Evolutionary conservation across 2,888 invertebrate genomes (phyloP).

Genomic region (Lasius platythorax): DNA sequence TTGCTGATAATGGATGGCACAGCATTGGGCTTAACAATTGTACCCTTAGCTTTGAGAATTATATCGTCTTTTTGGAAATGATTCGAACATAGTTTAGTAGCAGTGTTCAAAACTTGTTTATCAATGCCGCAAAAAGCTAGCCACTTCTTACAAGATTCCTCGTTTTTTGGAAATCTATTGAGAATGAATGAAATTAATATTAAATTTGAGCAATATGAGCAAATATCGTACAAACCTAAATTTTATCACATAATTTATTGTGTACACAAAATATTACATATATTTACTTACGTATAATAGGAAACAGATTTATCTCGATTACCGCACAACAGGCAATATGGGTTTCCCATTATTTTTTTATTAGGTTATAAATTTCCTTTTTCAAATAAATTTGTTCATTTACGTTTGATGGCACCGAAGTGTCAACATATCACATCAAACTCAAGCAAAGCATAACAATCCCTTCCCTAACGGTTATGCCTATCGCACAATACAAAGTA

Average conservation of each 20-base stretch:
- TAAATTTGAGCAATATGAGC: not conserved
- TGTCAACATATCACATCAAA: no score
- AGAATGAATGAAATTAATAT: not conserved
- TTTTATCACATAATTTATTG: not conserved
- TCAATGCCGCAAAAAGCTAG: slow-evolving; percentile 4
- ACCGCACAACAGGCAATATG: no score
- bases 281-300: not conserved
- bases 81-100: slow-evolving; percentile 3
- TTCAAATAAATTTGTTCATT: not conserved
- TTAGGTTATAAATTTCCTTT: no score
- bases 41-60: not conserved
- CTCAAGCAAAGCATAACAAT: no score
- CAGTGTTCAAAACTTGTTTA: not conserved
- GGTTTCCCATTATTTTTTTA: no score
- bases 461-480: no score
- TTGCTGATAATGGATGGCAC: not conserved
- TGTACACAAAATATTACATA: not conserved
- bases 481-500: no score
- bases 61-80: slow-evolving; percentile 3
- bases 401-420: no score
- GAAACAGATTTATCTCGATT: no score
- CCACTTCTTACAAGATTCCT: slow-evolving; percentile 3
- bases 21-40: not conserved
- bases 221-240: not conserved
- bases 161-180: slow-evolving; percentile 8